phyloP scores from a whole-genome alignment of 2,113 vertebrate genomes.

The Toxotes chatareus region DNA sequence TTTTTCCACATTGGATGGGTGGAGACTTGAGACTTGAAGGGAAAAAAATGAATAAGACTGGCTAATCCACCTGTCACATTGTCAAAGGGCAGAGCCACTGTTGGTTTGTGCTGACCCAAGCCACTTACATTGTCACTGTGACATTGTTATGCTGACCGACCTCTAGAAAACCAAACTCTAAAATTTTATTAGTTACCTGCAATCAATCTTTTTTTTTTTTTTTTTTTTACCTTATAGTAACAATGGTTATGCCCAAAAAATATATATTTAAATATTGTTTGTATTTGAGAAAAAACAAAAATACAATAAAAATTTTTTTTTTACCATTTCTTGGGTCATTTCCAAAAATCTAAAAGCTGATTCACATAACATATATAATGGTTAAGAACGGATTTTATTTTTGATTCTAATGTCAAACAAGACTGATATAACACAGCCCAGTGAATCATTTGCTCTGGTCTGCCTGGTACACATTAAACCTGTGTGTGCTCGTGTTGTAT shows the following conservation, averaged over 20 bases:
- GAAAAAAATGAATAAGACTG: slow-evolving; percentile 17
- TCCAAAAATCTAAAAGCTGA: no score
- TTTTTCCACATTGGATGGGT: slow-evolving; percentile 35
- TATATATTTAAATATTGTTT: neutral
- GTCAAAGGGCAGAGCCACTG: slow-evolving; percentile 59
- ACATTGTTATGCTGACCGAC: slow-evolving; percentile 43
- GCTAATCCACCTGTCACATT: slow-evolving; percentile 54
- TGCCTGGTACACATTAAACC: slow-evolving; percentile 33
- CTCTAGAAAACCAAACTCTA: slow-evolving; percentile 24
- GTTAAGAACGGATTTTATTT: slow-evolving; percentile 26
- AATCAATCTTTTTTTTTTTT: slow-evolving; percentile 19
- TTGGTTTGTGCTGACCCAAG: slow-evolving; percentile 61
- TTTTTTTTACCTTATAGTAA: neutral
- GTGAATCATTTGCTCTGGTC: slow-evolving; percentile 27
- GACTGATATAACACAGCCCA: slow-evolving; percentile 12
- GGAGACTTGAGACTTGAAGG: slow-evolving; percentile 12
- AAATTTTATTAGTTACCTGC: neutral
- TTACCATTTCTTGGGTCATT: no score
- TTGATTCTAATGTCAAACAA: slow-evolving; percentile 31
- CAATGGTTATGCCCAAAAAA: neutral
- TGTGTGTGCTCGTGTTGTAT: slow-evolving; percentile 35
- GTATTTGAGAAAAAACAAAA: no score
- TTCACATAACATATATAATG: neutral
- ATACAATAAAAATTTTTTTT: no score
- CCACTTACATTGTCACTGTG: slow-evolving; percentile 41